Conservation (phyloP, 2,113 vertebrate genomes). For the Psittacara wagleri region DNA sequence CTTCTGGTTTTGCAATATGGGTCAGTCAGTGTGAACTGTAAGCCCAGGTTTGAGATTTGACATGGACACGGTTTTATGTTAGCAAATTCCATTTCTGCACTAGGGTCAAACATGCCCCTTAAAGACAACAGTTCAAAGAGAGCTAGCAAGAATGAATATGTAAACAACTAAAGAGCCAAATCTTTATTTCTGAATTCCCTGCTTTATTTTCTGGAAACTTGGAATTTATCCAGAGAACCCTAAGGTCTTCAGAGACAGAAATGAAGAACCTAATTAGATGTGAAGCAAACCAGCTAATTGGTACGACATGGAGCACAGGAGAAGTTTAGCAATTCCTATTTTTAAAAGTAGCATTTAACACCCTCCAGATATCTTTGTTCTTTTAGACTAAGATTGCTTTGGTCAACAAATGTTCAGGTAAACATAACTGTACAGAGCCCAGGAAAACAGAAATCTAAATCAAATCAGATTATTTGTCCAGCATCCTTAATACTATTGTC, state of each 20-base stretch:
- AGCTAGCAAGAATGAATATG: not conserved
- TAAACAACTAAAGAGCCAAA: not conserved
- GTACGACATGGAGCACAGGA: not conserved
- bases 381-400: not conserved
- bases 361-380: not conserved
- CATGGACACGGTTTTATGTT: not conserved
- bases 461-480: not conserved
- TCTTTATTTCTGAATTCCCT: not conserved
- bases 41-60: not conserved
- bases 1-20: not conserved
- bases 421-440: not conserved
- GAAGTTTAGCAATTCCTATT: not conserved
- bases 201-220: conserved; percentile 16
- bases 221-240: conserved; percentile 2
- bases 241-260: not conserved
- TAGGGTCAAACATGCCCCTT: not conserved
- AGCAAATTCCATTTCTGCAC: not conserved
- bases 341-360: not conserved
- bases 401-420: not conserved
- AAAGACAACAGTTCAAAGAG: not conserved
- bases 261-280: not conserved
- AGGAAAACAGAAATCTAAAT: not conserved
- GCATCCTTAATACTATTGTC: not conserved
- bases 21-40: not conserved
- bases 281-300: not conserved